These are phyloP conservation scores for Pseudorhiza aurosa DNA, from an alignment of 30 jellyfish, hydroid and myxozoan genomes.

Conservation along the genomic window DNA sequence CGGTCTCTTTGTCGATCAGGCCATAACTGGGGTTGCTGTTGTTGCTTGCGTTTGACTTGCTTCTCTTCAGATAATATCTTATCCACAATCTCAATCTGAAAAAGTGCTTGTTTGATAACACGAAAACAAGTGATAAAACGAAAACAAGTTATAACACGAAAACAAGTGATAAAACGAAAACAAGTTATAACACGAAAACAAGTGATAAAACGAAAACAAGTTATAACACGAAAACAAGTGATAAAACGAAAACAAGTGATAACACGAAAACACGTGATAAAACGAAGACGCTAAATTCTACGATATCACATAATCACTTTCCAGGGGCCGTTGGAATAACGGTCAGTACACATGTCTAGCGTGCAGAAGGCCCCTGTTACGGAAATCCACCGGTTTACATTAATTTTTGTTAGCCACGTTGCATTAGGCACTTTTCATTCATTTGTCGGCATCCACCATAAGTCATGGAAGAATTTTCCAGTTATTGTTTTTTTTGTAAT, in stretches of 20 bases:
- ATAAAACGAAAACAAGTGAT: background rate
- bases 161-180: background rate
- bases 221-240: background rate
- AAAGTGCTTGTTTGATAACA: background rate
- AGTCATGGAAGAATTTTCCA: too few relatives aligned
- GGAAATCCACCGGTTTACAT: too few relatives aligned
- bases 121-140: background rate
- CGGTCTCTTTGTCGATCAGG: constrained; percentile 85
- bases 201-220: background rate
- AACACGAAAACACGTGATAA: background rate
- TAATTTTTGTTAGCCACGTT: too few relatives aligned
- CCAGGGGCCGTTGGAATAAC: too few relatives aligned
- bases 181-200: background rate
- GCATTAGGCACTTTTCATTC: too few relatives aligned
- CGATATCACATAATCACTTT: too few relatives aligned
- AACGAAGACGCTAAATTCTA: background rate
- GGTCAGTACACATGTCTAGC: too few relatives aligned
- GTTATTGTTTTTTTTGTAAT: too few relatives aligned
- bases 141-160: background rate
- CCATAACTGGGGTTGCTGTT: constrained; percentile 87
- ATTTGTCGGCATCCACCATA: too few relatives aligned
- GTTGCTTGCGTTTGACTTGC: constrained; percentile 83
- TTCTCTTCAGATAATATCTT: constrained; percentile 84
- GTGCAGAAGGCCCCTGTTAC: too few relatives aligned
- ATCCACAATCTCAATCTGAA: constrained; percentile 84